These are phyloP conservation scores for Diadegma fenestrale DNA, from an alignment of 2,888 invertebrate species.

Conservation along the genomic window DNA sequence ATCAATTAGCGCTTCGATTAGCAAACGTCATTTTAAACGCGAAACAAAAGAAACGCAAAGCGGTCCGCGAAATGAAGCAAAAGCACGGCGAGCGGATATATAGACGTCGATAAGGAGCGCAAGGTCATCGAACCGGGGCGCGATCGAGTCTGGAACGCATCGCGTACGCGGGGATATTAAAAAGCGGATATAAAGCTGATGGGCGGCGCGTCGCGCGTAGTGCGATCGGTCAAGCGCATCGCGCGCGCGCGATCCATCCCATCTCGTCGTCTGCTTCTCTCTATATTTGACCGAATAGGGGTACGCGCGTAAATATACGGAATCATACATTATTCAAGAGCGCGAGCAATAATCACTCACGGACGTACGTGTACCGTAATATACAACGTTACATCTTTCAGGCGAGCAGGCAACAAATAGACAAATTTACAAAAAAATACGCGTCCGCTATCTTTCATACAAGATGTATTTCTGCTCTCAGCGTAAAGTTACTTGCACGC, in stretches of 20 bases:
- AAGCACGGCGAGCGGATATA: too few relatives aligned
- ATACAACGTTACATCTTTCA: constrained; percentile 4
- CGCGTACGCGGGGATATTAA: too few relatives aligned
- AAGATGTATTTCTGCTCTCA: too few relatives aligned
- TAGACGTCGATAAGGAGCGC: too few relatives aligned
- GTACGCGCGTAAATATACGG: constrained; percentile 8
- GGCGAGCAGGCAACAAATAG: neutral
- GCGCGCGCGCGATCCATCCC: neutral
- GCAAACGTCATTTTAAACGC: neutral
- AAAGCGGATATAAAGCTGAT: too few relatives aligned
- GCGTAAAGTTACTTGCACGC: too few relatives aligned
- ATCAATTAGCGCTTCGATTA: neutral
- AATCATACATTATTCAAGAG: constrained; percentile 48
- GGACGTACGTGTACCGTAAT: constrained; percentile 54
- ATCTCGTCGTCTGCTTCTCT: too few relatives aligned
- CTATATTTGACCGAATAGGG: constrained; percentile 32
- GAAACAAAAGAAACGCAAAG: neutral
- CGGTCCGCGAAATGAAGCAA: too few relatives aligned
- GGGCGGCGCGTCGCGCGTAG: neutral
- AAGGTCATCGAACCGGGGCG: too few relatives aligned
- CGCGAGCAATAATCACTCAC: constrained; percentile 55
- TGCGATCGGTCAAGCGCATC: constrained; percentile 14
- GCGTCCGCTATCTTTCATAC: neutral
- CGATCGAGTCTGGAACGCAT: too few relatives aligned
- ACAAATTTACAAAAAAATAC: neutral